Evolutionary conservation across 2,888 invertebrate species (phyloP).

Genomic region (Sclerodermus sp.): DNA sequence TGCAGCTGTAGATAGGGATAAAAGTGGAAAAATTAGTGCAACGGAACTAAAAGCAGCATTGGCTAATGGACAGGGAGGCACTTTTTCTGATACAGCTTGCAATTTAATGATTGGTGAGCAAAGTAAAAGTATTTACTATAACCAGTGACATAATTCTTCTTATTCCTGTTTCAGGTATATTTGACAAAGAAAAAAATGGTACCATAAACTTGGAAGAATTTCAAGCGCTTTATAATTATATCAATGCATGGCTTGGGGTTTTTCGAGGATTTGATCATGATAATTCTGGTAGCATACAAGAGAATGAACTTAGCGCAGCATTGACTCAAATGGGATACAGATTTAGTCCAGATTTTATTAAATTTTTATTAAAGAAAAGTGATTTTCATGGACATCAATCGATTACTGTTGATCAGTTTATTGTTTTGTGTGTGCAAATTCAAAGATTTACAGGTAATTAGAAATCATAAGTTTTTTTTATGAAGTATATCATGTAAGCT

Average conservation of each 20-base stretch:
- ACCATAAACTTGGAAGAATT: conserved; percentile 83
- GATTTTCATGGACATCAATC: conserved; percentile 67
- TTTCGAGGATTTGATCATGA: conserved; percentile 86
- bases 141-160: neutral
- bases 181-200: conserved; percentile 82
- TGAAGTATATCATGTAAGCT: neutral
- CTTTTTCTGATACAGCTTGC: conserved; percentile 82
- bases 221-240: conserved; percentile 81
- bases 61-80: conserved; percentile 82
- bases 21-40: conserved; percentile 79
- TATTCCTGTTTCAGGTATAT: conserved; percentile 69
- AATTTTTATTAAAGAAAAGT: conserved; percentile 70
- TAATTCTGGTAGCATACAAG: conserved; percentile 82
- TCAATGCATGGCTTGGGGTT: conserved; percentile 85
- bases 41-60: conserved; percentile 77
- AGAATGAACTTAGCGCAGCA: conserved; percentile 74
- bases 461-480: neutral
- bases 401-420: conserved; percentile 84
- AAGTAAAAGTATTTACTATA: neutral
- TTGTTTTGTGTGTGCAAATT: conserved; percentile 85
- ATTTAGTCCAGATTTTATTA: conserved; percentile 77
- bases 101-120: conserved; percentile 78
- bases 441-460: conserved; percentile 70
- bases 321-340: conserved; percentile 87
- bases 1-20: conserved; percentile 77